Evolutionary conservation across 1,140 invertebrate genomes (phyloP).

Genomic region (Megalopta genalis): DNA sequence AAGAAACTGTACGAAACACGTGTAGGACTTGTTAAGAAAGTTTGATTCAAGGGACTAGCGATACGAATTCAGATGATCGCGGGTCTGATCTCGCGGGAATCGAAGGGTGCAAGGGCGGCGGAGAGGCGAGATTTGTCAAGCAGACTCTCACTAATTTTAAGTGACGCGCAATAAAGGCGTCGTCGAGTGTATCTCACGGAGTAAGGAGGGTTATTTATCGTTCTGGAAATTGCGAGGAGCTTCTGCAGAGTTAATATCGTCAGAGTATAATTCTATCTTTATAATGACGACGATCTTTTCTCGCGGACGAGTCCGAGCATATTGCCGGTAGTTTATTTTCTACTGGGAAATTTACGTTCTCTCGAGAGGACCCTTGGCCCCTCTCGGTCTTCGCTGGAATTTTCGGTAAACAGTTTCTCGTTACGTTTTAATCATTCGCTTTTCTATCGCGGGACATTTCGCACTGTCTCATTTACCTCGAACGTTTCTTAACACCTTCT

Average conservation of each 20-base stretch:
- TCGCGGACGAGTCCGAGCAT: slow-evolving; percentile 26
- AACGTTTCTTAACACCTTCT: too few species aligned
- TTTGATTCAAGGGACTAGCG: not conserved
- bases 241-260: slow-evolving; percentile 48
- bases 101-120: not conserved
- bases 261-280: slow-evolving; percentile 50
- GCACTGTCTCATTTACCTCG: too few species aligned
- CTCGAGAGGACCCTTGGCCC: not conserved
- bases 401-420: slow-evolving; percentile 44
- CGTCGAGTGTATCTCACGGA: slow-evolving; percentile 41
- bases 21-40: too few species aligned
- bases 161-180: slow-evolving; percentile 45
- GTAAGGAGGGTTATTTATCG: slow-evolving; percentile 60
- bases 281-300: slow-evolving; percentile 52
- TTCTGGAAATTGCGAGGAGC: slow-evolving; percentile 54
- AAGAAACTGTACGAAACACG: too few species aligned
- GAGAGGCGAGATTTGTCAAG: slow-evolving; percentile 24
- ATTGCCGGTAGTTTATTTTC: slow-evolving; percentile 46
- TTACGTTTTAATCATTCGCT: slow-evolving; percentile 43
- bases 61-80: not conserved
- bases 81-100: not conserved
- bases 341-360: slow-evolving; percentile 37
- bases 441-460: not conserved
- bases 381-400: slow-evolving; percentile 7
- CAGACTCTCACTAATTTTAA: slow-evolving; percentile 32